These are phyloP conservation scores for Apis florea DNA, from an alignment of 1,140 invertebrate genomes.

Conservation along the genomic window DNA sequence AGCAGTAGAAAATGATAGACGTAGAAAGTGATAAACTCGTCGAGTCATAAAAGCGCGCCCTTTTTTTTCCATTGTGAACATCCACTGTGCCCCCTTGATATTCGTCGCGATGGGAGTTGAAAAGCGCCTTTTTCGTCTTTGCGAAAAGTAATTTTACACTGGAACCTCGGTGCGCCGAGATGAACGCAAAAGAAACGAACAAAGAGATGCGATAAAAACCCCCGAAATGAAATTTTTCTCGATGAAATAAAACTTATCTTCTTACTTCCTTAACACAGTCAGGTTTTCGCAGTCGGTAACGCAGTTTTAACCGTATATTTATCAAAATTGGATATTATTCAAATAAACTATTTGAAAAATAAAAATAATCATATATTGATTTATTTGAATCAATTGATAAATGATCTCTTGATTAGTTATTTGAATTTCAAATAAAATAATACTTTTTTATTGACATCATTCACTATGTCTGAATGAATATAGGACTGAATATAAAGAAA, in stretches of 20 bases:
- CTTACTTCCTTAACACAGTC: background rate
- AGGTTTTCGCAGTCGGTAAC: too few relatives aligned
- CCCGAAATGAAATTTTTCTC: constrained; percentile 14
- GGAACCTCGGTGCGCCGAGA: background rate
- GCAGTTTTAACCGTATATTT: too few relatives aligned
- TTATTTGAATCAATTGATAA: too few relatives aligned
- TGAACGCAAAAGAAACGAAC: background rate
- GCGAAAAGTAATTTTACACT: background rate
- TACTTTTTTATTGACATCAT: too few relatives aligned
- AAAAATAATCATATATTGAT: too few relatives aligned
- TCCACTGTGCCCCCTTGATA: background rate
- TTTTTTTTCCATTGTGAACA: background rate
- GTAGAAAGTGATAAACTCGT: background rate
- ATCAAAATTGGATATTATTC: too few relatives aligned
- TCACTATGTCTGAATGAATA: too few relatives aligned
- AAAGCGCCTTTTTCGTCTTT: constrained; percentile 16
- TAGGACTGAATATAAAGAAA: too few relatives aligned
- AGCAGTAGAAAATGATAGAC: background rate
- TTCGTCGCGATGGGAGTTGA: constrained; percentile 45
- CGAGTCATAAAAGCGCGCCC: constrained; percentile 6
- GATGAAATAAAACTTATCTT: background rate
- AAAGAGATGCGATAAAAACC: background rate
- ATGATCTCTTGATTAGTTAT: too few relatives aligned
- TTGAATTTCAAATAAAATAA: too few relatives aligned
- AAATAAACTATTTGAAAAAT: too few relatives aligned